Base-by-base conservation (phyloP, 2,113 vertebrate genomes). In the Tamias sibiricus region DNA sequence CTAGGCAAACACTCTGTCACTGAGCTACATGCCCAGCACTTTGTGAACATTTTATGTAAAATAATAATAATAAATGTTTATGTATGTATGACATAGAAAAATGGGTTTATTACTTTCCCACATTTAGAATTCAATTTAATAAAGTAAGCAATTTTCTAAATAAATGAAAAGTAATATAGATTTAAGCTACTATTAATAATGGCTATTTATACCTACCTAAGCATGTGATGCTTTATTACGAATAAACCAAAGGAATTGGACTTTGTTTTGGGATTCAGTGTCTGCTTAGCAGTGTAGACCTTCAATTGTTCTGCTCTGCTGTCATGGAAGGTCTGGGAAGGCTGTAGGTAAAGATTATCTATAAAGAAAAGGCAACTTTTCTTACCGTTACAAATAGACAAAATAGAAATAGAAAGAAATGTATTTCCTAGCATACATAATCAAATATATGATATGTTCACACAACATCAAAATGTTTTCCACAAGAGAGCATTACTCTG, bases 21-120 rank as follows among this genome's bases (percentile, higher is more conserved):
- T 57, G 54, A 57, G 19, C 14, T 26, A 62, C 24, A 62, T 24
- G 8, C 59, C 8, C 24, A 35, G 66, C 28, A 12, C 4, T 68
- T 68, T 32, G 30, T 89, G 22, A 79, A 26, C 2, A 57, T 87
- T 87, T n/a, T 84, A 49, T 32, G 16, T 47, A 47, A 97, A 94
- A 22, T 59, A 24, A 59, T 26, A 62, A 62, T 62, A 84, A 68
- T 13, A 44, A 88, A 44, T 94, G 11, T 76, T 76, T 71, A 62
- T 37, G 72, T 3, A 30, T 35, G 9, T 1, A 16, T 5, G 22
- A 62, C 22, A 37, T 74, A 57, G 49, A 59, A 69, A 74, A 95
- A 80, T 40, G 37, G 20, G 8, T 12, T 88, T 24, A 44, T 75
- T 44, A 52, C 42, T 74, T 94, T 66, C 35, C 68, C 79, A 94